Percentiles rank a stretch among this genome's conserved stretches.
Conservation (phyloP, 1,140 invertebrate genomes). For the Anastrepha ludens region DNA sequence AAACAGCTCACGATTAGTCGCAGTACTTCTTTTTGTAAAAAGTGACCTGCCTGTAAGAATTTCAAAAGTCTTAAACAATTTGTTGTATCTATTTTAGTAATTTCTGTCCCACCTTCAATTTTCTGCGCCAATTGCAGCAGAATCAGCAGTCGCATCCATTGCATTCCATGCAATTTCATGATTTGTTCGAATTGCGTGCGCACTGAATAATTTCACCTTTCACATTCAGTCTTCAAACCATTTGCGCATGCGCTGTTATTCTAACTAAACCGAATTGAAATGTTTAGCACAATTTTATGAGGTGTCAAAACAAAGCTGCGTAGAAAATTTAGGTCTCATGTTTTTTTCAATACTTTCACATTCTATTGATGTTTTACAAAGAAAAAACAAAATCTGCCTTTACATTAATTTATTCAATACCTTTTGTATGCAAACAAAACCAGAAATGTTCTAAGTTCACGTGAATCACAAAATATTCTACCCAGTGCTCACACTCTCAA, state of each 20-base stretch:
- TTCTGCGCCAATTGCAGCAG: not conserved
- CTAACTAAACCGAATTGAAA: not conserved
- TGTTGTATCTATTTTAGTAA: not conserved
- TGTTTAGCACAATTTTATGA: slow-evolving; percentile 9
- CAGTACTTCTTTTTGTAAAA: not conserved
- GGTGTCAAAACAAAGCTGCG: not conserved
- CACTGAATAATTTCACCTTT: not conserved
- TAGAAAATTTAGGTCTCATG: not conserved
- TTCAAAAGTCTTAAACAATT: not conserved
- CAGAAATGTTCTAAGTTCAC: too few relatives aligned
- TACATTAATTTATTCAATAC: too few relatives aligned
- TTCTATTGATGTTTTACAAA: too few relatives aligned
- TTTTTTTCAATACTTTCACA: too few relatives aligned
- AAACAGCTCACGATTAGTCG: too few relatives aligned
- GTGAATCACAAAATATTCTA: too few relatives aligned
- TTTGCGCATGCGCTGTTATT: not conserved
- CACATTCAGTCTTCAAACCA: not conserved
- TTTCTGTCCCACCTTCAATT: not conserved
- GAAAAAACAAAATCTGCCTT: too few relatives aligned
- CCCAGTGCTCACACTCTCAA: too few relatives aligned
- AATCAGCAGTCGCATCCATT: not conserved
- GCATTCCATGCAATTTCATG: not conserved
- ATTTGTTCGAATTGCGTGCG: not conserved
- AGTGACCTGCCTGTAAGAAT: not conserved
- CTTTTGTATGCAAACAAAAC: too few relatives aligned